phyloP scores from a whole-genome alignment of 2,113 vertebrate genomes.

The Corynorhinus townsendii region DNA sequence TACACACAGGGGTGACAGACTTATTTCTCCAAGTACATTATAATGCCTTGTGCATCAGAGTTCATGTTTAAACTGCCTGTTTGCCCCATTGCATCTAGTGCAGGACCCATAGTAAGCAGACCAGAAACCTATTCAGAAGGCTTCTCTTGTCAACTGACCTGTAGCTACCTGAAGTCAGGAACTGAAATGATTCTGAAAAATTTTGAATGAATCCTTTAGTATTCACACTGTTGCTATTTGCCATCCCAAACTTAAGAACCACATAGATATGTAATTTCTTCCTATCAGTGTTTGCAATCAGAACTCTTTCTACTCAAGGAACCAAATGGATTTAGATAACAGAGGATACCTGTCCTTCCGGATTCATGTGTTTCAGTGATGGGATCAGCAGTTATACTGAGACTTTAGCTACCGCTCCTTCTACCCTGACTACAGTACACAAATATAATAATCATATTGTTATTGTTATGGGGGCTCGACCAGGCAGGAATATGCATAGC shows the following conservation, averaged over 20 bases:
- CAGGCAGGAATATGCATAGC: background rate
- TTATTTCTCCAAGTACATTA: background rate
- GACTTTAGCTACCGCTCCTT: background rate
- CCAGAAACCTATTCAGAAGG: background rate
- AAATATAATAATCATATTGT: background rate
- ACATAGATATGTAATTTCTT: background rate
- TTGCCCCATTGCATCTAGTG: background rate
- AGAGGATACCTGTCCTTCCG: background rate
- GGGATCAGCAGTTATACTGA: background rate
- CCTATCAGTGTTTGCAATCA: background rate
- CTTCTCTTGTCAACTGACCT: background rate
- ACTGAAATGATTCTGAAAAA: background rate
- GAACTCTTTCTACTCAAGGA: background rate
- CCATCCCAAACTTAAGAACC: background rate
- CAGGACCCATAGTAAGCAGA: background rate
- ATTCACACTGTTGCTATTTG: background rate
- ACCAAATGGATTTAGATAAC: background rate
- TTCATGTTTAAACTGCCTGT: background rate
- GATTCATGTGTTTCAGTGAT: background rate
- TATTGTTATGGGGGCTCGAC: background rate
- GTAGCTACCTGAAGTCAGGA: background rate
- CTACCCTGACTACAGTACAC: background rate
- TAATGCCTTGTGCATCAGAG: background rate
- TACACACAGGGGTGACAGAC: background rate
- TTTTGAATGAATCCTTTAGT: background rate